These are phyloP conservation scores for Helobdella robusta DNA, from an alignment of 2,888 invertebrate genomes.

Conservation along the genomic window DNA sequence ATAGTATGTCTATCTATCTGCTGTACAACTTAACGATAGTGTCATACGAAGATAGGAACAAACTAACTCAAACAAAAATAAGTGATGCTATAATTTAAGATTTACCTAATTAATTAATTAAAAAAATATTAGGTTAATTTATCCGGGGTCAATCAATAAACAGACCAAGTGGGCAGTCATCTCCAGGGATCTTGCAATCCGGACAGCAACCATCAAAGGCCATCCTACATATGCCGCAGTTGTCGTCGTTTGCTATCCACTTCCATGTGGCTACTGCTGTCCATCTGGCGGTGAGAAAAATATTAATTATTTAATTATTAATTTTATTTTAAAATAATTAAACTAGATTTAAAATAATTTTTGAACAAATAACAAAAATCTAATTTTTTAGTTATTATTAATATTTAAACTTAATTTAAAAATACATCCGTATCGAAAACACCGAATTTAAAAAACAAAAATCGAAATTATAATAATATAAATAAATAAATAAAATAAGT, in stretches of 20 bases:
- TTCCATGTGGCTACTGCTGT: constrained; percentile 81
- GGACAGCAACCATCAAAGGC: constrained; percentile 96
- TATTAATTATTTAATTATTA: not conserved
- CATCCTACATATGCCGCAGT: constrained; percentile 90
- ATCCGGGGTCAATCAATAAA: not conserved
- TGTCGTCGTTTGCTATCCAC: constrained; percentile 98
- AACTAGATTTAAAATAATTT: not conserved
- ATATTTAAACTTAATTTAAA: too few species aligned
- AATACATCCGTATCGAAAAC: too few species aligned
- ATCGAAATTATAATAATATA: too few species aligned
- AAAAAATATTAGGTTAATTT: not conserved
- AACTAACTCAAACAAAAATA: too few species aligned
- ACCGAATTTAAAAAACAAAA: too few species aligned
- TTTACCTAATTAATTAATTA: not conserved
- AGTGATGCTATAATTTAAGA: not conserved
- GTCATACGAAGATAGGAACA: too few species aligned
- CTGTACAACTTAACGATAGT: too few species aligned
- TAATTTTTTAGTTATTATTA: not conserved
- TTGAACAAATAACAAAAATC: not conserved
- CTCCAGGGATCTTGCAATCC: constrained; percentile 91
- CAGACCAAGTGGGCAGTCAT: constrained; percentile 79
- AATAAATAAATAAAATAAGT: too few species aligned
- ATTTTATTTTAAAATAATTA: not conserved
- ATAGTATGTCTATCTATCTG: too few species aligned
- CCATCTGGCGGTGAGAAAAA: too few species aligned